phyloP scores from a whole-genome alignment of 2,113 vertebrate species.

The Brachyhypopomus gauderio region DNA sequence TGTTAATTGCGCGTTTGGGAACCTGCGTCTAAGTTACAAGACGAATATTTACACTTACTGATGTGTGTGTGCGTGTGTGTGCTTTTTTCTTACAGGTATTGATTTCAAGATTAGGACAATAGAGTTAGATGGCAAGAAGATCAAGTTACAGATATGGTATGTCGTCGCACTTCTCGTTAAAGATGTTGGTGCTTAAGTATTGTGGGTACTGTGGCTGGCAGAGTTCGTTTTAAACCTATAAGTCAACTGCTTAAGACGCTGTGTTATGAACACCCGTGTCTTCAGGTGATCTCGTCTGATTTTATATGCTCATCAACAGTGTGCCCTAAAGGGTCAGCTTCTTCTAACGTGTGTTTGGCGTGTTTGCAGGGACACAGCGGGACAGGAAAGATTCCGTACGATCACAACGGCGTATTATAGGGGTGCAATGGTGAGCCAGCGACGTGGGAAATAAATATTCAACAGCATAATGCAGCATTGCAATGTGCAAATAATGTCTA shows the following conservation, averaged over 20 bases:
- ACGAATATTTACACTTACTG: neutral
- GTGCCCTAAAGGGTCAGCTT: too few relatives aligned
- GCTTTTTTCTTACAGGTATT: slow-evolving; percentile 79
- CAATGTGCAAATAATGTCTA: neutral
- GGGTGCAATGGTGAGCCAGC: slow-evolving; percentile 87
- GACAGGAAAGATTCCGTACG: slow-evolving; percentile 93
- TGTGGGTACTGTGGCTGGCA: neutral
- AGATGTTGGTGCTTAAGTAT: neutral
- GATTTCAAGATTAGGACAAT: slow-evolving; percentile 98
- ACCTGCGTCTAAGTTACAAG: neutral
- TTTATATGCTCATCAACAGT: too few relatives aligned
- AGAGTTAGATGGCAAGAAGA: slow-evolving; percentile 96
- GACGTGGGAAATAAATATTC: neutral
- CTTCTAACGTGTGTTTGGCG: neutral
- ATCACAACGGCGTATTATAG: slow-evolving; percentile 97
- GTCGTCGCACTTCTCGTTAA: slow-evolving; percentile 40
- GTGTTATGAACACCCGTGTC: too few relatives aligned
- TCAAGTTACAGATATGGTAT: slow-evolving; percentile 98
- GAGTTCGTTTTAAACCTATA: neutral
- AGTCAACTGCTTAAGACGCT: neutral
- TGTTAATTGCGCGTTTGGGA: too few relatives aligned
- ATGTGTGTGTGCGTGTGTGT: slow-evolving; percentile 1
- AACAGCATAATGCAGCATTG: neutral
- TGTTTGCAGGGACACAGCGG: slow-evolving; percentile 87
- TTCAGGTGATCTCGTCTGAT: too few relatives aligned